phyloP scores from a whole-genome alignment of 2,888 invertebrate species.

The Dione juno region DNA sequence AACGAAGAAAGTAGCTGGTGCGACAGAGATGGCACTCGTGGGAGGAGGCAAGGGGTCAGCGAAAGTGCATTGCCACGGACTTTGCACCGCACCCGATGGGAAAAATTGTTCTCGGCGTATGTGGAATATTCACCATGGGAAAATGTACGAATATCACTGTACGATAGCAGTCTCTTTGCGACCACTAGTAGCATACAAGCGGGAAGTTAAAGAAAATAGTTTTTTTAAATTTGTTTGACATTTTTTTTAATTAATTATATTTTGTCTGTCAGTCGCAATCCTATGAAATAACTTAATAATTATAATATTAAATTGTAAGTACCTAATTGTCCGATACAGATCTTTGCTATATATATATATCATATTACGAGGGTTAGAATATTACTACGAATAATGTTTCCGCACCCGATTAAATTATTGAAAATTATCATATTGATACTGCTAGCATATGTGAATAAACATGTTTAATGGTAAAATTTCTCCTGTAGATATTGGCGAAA shows the following conservation, averaged over 20 bases:
- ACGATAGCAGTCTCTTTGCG: conserved; percentile 29
- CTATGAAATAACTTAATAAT: too few relatives aligned
- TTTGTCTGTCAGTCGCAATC: too few relatives aligned
- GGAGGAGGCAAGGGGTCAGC: conserved; percentile 81
- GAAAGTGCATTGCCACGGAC: conserved; percentile 83
- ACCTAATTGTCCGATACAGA: neutral
- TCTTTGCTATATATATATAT: neutral
- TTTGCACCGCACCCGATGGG: conserved; percentile 76
- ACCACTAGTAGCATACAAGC: conserved; percentile 13
- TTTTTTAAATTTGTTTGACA: neutral
- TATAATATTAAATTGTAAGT: too few relatives aligned
- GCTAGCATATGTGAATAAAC: neutral
- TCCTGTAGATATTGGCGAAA: neutral
- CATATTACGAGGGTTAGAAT: neutral
- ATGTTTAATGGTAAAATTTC: neutral
- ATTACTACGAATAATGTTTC: neutral
- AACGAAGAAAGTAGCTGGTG: conserved; percentile 66
- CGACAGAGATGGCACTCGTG: conserved; percentile 69
- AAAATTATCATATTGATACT: too few relatives aligned
- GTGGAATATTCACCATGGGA: conserved; percentile 68
- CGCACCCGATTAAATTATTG: neutral
- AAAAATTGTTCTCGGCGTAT: conserved; percentile 71
- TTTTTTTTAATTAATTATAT: neutral
- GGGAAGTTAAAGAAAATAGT: conserved; percentile 6
- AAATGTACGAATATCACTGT: conserved; percentile 49